Percentiles rank a stretch among this genome's conserved stretches.
These are phyloP conservation scores for Cavia porcellus DNA, from an alignment of 2,113 vertebrate species.

Conservation along the genomic window DNA sequence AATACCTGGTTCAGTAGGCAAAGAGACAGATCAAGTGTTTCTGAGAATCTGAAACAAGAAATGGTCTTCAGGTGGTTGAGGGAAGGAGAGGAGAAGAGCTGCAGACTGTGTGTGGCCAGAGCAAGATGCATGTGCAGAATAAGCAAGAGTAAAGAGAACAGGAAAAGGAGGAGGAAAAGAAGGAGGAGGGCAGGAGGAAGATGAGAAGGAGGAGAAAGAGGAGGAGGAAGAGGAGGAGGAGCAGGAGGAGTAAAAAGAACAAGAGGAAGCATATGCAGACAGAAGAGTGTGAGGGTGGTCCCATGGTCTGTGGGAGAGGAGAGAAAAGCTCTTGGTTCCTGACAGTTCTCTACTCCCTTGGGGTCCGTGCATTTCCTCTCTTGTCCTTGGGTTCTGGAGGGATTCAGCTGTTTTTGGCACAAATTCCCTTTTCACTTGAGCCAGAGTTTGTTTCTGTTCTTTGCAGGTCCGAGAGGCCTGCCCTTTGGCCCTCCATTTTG, in stretches of 20 bases:
- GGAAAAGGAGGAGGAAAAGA: not conserved
- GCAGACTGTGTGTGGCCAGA: not conserved
- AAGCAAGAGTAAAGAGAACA: not conserved
- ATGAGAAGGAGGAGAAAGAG: not conserved
- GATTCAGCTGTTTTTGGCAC: not conserved
- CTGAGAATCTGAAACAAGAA: conserved; percentile 37
- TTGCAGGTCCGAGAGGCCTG: not conserved
- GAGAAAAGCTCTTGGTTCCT: not conserved
- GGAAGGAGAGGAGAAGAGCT: not conserved
- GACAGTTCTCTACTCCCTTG: not conserved
- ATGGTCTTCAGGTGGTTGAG: not conserved
- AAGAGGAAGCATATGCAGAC: not conserved
- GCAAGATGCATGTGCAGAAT: not conserved
- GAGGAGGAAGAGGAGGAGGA: not conserved
- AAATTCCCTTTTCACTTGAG: not conserved
- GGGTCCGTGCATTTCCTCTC: not conserved
- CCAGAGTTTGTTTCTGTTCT: not conserved
- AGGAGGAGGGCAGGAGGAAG: not conserved
- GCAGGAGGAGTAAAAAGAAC: not conserved
- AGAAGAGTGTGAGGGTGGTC: not conserved
- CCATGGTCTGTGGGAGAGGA: not conserved
- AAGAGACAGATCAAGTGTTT: not conserved
- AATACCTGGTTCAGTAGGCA: not conserved
- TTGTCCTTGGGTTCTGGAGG: not conserved
- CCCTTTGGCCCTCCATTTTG: not conserved